A percentile compares a stretch with the other conserved stretches of the same genome.
These are phyloP conservation scores for Phrynosoma platyrhinos DNA, from an alignment of 2,113 vertebrate species.

Conservation along the genomic window DNA sequence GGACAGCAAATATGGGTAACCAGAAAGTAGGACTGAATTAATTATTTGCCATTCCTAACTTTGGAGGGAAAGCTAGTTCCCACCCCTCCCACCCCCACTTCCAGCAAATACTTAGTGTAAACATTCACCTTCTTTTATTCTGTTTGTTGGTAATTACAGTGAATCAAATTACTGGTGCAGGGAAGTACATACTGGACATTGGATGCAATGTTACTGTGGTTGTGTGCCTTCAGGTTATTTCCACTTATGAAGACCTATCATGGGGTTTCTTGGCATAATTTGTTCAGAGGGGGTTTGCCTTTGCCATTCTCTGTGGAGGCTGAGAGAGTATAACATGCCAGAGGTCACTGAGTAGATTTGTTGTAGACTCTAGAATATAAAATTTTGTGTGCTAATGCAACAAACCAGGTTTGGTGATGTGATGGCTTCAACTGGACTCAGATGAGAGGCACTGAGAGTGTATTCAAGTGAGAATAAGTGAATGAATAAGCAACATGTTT, in stretches of 20 bases:
- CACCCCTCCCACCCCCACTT: too few species aligned
- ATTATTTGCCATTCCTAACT: not conserved
- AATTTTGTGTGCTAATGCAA: not conserved
- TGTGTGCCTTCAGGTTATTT: too few species aligned
- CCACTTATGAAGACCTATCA: too few species aligned
- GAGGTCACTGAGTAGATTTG: too few species aligned
- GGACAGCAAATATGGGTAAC: not conserved
- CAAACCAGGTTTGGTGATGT: not conserved
- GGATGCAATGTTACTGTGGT: too few species aligned
- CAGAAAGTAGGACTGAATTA: not conserved
- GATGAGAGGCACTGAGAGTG: not conserved
- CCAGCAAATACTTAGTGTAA: not conserved
- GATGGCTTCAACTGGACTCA: not conserved
- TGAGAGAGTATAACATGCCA: too few species aligned
- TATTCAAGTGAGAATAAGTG: not conserved
- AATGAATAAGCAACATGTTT: not conserved
- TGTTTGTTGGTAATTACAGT: not conserved
- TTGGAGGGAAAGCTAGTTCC: too few species aligned
- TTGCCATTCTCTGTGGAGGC: too few species aligned
- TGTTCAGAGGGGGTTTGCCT: too few species aligned
- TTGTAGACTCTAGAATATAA: not conserved
- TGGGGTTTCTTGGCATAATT: too few species aligned
- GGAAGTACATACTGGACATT: not conserved
- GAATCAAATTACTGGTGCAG: not conserved
- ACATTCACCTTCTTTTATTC: not conserved